These are phyloP conservation scores for Doryteuthis pealeii DNA, from an alignment of 1,140 invertebrate species.

Conservation along the genomic window DNA sequence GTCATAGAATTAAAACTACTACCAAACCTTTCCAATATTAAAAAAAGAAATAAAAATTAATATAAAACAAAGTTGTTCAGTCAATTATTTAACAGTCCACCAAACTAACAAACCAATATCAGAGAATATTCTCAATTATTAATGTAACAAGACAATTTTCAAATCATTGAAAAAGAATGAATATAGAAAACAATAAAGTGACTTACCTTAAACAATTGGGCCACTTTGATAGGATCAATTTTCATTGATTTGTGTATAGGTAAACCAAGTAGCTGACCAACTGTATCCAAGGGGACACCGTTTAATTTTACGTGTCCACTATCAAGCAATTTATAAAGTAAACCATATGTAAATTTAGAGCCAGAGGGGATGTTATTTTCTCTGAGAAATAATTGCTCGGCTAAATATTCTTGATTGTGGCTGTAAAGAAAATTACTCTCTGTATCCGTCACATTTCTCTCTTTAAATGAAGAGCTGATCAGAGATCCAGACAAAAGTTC, in stretches of 20 bases:
- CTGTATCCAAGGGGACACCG: slow-evolving; percentile 13
- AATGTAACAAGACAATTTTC: no score
- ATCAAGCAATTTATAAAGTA: slow-evolving; percentile 26
- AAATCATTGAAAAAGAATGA: no score
- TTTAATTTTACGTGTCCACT: slow-evolving; percentile 20
- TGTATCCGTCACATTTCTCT: not conserved
- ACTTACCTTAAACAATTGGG: slow-evolving; percentile 24
- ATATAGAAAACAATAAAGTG: no score
- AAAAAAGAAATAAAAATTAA: no score
- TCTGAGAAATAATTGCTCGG: not conserved
- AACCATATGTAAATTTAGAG: slow-evolving; percentile 12
- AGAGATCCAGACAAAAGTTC: slow-evolving; percentile 36
- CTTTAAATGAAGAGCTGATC: not conserved
- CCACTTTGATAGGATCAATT: slow-evolving; percentile 20
- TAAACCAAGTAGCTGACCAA: slow-evolving; percentile 22
- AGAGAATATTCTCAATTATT: no score
- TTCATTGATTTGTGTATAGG: slow-evolving; percentile 12
- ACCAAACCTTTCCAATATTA: no score
- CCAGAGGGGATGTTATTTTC: not conserved
- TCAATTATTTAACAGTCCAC: no score
- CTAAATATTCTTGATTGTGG: not conserved
- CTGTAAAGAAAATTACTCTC: not conserved
- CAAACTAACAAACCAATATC: no score
- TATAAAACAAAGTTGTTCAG: no score
- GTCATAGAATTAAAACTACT: no score